phyloP scores from a whole-genome alignment of 2,113 vertebrate genomes.

The Rallus limicola region DNA sequence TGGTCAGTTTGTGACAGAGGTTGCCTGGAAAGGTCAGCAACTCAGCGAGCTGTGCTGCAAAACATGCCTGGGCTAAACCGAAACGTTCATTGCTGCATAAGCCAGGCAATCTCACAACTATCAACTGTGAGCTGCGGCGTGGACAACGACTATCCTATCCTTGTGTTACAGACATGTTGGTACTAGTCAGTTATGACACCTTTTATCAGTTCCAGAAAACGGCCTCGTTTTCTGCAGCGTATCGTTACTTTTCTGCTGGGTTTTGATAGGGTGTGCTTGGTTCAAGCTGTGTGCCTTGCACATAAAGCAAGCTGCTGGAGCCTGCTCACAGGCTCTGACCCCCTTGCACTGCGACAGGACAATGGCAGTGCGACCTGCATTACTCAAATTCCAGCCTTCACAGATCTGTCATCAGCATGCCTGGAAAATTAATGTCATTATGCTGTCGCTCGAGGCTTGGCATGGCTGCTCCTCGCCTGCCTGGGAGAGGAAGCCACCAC shows the following conservation, averaged over 20 bases:
- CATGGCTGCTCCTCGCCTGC: background rate
- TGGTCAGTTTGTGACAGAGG: constrained; percentile 69
- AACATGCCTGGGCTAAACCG: constrained; percentile 68
- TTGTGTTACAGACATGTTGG: constrained; percentile 43
- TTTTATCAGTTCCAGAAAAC: constrained; percentile 64
- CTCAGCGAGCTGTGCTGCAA: constrained; percentile 57
- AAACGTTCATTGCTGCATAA: constrained; percentile 54
- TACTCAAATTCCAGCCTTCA: constrained; percentile 59
- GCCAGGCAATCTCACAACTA: constrained; percentile 57
- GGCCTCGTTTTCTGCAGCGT: constrained; percentile 48
- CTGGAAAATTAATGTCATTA: constrained; percentile 42
- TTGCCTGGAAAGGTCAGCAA: constrained; percentile 72
- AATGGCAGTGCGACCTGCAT: constrained; percentile 55
- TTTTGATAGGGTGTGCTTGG: background rate
- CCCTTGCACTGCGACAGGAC: constrained; percentile 63
- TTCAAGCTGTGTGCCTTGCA: constrained; percentile 41
- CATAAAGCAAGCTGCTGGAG: constrained; percentile 11
- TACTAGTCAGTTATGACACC: constrained; percentile 66
- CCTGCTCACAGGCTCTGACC: constrained; percentile 52
- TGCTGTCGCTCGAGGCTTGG: background rate
- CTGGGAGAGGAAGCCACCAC: background rate
- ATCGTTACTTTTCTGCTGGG: background rate
- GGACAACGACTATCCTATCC: constrained; percentile 23
- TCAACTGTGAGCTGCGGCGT: constrained; percentile 34
- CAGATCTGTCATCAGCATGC: constrained; percentile 60